phyloP scores from a whole-genome alignment of 2,113 vertebrate genomes.

The Pheucticus melanocephalus region DNA sequence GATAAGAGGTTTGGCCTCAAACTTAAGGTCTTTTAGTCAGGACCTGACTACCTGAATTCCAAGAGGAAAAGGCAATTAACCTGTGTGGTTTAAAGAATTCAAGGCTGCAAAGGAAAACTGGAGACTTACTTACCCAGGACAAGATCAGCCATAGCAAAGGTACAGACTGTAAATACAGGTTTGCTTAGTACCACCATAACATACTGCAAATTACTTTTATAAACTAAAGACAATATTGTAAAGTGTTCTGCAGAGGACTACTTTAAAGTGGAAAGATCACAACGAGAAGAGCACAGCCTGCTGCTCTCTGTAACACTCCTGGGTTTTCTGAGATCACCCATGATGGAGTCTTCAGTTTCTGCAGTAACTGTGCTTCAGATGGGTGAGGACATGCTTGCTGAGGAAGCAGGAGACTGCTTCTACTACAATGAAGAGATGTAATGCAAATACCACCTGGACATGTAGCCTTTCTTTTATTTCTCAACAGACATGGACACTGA shows the following conservation, averaged over 20 bases:
- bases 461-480: neutral
- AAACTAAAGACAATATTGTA: neutral
- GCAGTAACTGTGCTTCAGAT: neutral
- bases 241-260: neutral
- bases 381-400: neutral
- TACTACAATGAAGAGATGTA: neutral
- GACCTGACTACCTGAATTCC: neutral
- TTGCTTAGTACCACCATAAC: neutral
- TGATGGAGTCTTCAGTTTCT: neutral
- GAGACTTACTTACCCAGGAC: neutral
- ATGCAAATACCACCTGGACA: neutral
- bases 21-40: neutral
- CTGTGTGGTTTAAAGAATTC: neutral
- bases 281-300: neutral
- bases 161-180: neutral
- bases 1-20: neutral
- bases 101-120: neutral
- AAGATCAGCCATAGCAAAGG: neutral
- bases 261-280: neutral
- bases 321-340: neutral
- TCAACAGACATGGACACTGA: neutral
- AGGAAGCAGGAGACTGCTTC: neutral
- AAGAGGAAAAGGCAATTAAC: neutral
- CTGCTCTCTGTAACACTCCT: neutral
- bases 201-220: neutral